These are phyloP conservation scores for Eumaeus atala DNA, from an alignment of 1,140 invertebrate species.

Conservation along the genomic window DNA sequence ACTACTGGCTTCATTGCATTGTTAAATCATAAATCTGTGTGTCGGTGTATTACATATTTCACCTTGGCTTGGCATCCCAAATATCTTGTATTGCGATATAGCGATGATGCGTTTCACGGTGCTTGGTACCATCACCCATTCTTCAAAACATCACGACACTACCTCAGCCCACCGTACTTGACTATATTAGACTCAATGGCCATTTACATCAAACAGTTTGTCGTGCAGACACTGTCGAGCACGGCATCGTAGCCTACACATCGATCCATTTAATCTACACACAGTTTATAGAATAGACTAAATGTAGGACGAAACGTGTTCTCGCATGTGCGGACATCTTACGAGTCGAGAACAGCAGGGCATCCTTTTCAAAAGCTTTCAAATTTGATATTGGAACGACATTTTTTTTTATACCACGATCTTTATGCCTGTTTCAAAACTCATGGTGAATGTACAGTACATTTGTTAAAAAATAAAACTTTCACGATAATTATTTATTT, in stretches of 20 bases:
- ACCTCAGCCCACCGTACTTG: constrained; percentile 49
- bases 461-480: no score
- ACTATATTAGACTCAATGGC: constrained; percentile 56
- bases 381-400: no score
- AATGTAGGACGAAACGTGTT: no score
- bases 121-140: constrained; percentile 42
- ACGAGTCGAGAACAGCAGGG: no score
- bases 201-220: constrained; percentile 32
- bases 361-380: no score
- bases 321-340: no score
- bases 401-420: no score
- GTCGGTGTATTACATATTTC: constrained; percentile 60
- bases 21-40: constrained; percentile 49
- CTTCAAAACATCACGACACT: constrained; percentile 44
- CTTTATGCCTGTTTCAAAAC: no score
- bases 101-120: constrained; percentile 42
- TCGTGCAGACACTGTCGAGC: constrained; percentile 29
- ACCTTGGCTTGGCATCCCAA: constrained; percentile 64
- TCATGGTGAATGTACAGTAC: no score
- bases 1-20: constrained; percentile 63
- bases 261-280: constrained; percentile 11
- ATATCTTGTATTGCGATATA: constrained; percentile 67
- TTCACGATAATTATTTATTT: no score
- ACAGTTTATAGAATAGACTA: no score
- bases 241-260: constrained; percentile 36